Evolutionary conservation across 2,113 vertebrate genomes (phyloP), one percentile per base, ranked within the genome.

Genomic region (Asarcornis scutulata): DNA sequence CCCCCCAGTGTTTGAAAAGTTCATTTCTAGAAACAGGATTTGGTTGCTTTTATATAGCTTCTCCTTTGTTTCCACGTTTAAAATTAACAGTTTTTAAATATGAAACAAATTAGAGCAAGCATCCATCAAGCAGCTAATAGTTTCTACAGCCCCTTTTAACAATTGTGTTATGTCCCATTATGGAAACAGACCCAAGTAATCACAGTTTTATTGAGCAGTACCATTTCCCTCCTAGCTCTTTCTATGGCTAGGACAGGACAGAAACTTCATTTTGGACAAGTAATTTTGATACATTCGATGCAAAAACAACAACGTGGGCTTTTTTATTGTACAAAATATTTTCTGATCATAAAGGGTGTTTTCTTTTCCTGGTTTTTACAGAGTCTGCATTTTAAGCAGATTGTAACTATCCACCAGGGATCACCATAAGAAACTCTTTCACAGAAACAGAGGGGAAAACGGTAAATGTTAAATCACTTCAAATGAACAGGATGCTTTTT

Each of bases 341-440:
- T 91, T 92, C 88, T 77, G 6, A 93, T 93, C 91, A 96, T 93
- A 96, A 96, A 94, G 48, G 38, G 46, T 94, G 92, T 92, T 96
- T 96, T 93, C 94, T 86, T 96, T 96, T 72, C 91, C 95, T 91
- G 80, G 27, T 36, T 96, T 95, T 95, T 86, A 91, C 85, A 78
- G 84, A 91, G 84, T 55, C 93, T 94, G 82, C 67, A 68, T 95
- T 97, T 96, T 91, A 95, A 94, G 78, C 7, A 63, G 62, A 75
- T 42, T 83, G 75, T 86, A 93, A 93, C 85, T 83, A 96, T 88
- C 42, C 93, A 90, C 94, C 14, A 68, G 94, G 93, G 96, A 96
- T 83, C 64, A 48, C 79, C 17, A 7, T 25, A 77, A 96, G 93
- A 91, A 97, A 95, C 79, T 73, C 87, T 88, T 91, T 93, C 91